Evolutionary conservation across 2,113 vertebrate genomes (phyloP), one percentile per base, ranked within the genome.

Genomic region (Charadrius vociferus): DNA sequence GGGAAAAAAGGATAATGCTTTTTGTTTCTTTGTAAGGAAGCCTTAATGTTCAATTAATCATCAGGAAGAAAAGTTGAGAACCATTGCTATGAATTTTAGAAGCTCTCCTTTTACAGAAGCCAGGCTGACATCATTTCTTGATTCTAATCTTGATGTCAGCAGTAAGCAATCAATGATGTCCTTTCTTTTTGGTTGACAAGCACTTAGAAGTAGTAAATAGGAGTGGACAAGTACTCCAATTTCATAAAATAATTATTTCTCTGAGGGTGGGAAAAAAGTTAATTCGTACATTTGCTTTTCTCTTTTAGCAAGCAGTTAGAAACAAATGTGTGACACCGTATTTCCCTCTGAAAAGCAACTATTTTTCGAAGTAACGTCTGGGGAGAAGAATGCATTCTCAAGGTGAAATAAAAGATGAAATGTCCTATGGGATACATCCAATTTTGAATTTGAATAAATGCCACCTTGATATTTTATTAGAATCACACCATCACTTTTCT

Each of bases 201-300:
- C 84, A 82, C 79, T 97, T 94, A 96, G 91, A 98, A 96, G 65
- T 72, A 95, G 90, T 84, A 98, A 97, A 97, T 61, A 97, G 67
- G 94, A 98, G 91, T 87, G 86, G 96, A 97, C 47, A 89, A 91
- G 95, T 93, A 88, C 97, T 98, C 97, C 97, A 86, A 92, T 96
- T 97, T 97, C 73, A 96, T 95, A 97, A 94, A 94, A 95, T 80
- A 96, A 96, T 96, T 94, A 94, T 95, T 97, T 96, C 89, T 97
- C 81, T 95, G 81, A 94, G 68, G 45, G 81, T 78, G 59, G 49
- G 36, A 68, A 85, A 96, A 83, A 58, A 91, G 27, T 63, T 82
- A 58, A 81, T 73, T 49, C 61, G 34, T 62, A 52, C 5, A 3
- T n/a, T 81, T 67, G 37, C 19, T 49, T 59, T 86, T 86, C 11